Percentiles rank a stretch among this genome's conserved stretches.
Evolutionary conservation across 2,888 invertebrate species (phyloP).

Genomic region (Cryptocephalus primarius): DNA sequence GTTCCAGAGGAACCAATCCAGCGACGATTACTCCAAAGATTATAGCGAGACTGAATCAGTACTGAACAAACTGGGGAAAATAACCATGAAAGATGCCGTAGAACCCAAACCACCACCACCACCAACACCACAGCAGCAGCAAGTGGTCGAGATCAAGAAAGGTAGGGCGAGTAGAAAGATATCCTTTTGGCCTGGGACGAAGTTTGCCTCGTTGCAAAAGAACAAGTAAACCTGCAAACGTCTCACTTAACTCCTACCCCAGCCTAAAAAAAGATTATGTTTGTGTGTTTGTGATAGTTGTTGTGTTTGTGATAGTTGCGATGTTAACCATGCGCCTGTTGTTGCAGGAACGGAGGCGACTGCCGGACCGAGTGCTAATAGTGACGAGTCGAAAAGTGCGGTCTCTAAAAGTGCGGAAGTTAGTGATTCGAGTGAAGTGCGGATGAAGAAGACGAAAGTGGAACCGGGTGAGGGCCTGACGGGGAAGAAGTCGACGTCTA

Average conservation of each 20-base stretch:
- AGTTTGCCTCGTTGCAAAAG: conserved; percentile 36
- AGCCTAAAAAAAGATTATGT: no score
- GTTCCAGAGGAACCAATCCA: conserved; percentile 23
- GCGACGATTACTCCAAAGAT: conserved; percentile 33
- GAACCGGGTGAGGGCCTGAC: conserved; percentile 11
- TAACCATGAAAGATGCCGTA: conserved; percentile 20
- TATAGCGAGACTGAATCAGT: conserved; percentile 36
- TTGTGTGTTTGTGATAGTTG: no score
- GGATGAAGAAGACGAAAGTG: conserved; percentile 41
- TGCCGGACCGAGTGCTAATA: conserved; percentile 8
- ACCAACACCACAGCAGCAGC: no score
- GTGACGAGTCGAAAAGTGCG: conserved; percentile 1
- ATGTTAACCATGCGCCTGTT: conserved; percentile 7
- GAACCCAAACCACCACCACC: conserved; percentile 2
- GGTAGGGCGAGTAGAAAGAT: conserved; percentile 64
- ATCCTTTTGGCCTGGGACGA: conserved; percentile 64
- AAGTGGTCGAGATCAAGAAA: conserved; percentile 32
- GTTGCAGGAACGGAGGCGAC: conserved; percentile 15
- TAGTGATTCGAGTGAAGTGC: conserved; percentile 22
- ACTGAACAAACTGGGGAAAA: conserved; percentile 29
- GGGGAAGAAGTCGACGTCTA: conserved; percentile 20
- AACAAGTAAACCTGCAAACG: conserved; percentile 14
- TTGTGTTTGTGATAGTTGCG: not conserved
- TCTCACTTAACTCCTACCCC: conserved; percentile 1
- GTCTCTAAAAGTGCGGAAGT: conserved; percentile 12